A percentile compares a stretch with the other conserved stretches of the same genome.
phyloP scores from a whole-genome alignment of 2,797 vertebrate genomes.

The Gorsachius magnificus region DNA sequence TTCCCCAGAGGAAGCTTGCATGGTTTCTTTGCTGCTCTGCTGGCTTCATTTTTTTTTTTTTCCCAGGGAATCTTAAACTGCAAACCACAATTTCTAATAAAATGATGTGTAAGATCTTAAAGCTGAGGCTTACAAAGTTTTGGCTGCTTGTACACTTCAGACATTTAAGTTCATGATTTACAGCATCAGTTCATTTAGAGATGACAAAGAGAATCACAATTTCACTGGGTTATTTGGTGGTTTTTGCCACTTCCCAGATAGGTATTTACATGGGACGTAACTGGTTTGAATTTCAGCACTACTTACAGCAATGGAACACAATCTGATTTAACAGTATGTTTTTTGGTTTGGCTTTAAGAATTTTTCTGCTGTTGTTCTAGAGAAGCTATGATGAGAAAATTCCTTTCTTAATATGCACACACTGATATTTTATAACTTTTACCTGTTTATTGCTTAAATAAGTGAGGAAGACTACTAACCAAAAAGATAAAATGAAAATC shows the following conservation, averaged over 20 bases:
- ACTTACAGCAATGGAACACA: neutral
- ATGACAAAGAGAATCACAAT: neutral
- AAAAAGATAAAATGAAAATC: neutral
- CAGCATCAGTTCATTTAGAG: neutral
- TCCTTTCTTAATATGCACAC: neutral
- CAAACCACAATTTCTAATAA: neutral
- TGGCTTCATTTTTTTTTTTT: neutral
- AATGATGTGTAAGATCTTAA: accelerated
- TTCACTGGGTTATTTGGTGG: neutral
- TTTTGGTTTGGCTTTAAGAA: neutral
- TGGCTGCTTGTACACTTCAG: neutral
- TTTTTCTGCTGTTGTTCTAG: neutral
- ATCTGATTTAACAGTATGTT: neutral
- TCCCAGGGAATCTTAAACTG: neutral
- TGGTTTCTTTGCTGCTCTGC: neutral
- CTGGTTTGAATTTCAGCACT: neutral
- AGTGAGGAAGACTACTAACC: neutral
- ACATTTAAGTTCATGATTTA: neutral
- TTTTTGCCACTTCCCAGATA: neutral
- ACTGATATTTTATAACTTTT: neutral
- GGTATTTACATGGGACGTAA: neutral
- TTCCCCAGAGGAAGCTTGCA: neutral
- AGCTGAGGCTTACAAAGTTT: neutral
- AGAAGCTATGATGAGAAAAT: neutral
- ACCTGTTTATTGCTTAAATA: neutral